These are phyloP conservation scores for Setophaga petechia DNA, from an alignment of 2,113 vertebrate genomes.

Conservation along the genomic window DNA sequence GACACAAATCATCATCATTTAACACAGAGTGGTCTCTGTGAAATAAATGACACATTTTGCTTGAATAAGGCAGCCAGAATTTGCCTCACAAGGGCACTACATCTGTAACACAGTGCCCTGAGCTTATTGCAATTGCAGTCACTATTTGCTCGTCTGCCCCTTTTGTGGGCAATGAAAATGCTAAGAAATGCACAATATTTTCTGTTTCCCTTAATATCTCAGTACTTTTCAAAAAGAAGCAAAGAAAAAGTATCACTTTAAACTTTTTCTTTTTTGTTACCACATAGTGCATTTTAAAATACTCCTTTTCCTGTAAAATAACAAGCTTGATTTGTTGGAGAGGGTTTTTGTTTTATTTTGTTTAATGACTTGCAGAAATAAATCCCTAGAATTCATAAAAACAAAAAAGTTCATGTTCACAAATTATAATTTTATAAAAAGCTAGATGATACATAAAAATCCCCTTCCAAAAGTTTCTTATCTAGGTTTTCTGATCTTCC, in stretches of 20 bases:
- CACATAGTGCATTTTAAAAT: neutral
- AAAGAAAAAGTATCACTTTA: neutral
- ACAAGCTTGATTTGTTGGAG: neutral
- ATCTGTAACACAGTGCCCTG: neutral
- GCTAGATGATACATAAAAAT: neutral
- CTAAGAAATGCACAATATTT: neutral
- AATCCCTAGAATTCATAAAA: neutral
- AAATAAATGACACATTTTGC: neutral
- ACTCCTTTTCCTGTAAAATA: neutral
- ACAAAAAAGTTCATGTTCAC: neutral
- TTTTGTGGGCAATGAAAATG: neutral
- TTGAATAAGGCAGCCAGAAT: neutral
- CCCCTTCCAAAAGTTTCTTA: neutral
- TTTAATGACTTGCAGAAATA: neutral
- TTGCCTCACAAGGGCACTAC: neutral
- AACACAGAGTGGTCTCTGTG: neutral
- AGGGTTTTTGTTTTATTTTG: neutral
- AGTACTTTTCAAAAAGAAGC: neutral
- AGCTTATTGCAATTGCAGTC: neutral
- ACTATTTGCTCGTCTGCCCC: neutral
- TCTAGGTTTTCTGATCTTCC: neutral
- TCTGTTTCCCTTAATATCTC: neutral
- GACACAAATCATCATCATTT: neutral
- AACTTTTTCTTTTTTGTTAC: neutral
- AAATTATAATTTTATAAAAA: neutral